These are phyloP conservation scores for Slavum lentiscoides DNA, from an alignment of 2,888 invertebrate genomes.

Conservation along the genomic window DNA sequence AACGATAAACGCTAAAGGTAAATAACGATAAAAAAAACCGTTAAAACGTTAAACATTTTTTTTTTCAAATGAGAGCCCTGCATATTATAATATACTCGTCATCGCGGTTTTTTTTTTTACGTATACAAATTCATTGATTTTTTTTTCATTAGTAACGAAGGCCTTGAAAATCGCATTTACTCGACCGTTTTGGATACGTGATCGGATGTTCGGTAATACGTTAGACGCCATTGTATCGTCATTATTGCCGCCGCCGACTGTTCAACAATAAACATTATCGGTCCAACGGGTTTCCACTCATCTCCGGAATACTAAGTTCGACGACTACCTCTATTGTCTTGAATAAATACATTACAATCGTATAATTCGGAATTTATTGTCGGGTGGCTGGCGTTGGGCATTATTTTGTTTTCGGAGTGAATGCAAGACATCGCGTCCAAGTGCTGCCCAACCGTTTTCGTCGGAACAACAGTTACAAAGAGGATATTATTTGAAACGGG, in stretches of 20 bases:
- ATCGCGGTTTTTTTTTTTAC: too few relatives aligned
- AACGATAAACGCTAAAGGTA: too few relatives aligned
- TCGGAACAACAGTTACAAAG: too few relatives aligned
- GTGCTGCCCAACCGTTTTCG: background rate
- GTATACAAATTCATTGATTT: too few relatives aligned
- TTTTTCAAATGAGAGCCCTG: too few relatives aligned
- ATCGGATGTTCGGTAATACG: conserved; percentile 33
- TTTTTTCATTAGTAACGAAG: background rate
- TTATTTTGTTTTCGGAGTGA: conserved; percentile 5
- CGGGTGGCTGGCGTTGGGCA: background rate
- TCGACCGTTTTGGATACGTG: conserved; percentile 18
- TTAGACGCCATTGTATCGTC: background rate
- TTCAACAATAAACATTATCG: conserved; percentile 4
- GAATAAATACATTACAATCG: background rate
- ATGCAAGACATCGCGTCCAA: background rate
- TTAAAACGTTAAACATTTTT: too few relatives aligned
- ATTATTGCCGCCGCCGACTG: background rate
- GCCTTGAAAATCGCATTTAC: conserved; percentile 24
- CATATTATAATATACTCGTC: too few relatives aligned
- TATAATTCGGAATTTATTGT: background rate
- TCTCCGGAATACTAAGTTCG: conserved; percentile 21
- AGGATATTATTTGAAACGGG: background rate
- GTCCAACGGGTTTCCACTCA: background rate
- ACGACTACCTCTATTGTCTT: background rate
- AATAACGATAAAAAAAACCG: too few relatives aligned